Percentiles rank a stretch among this genome's conserved stretches.
These are phyloP conservation scores for Catalaphyllia jardinei DNA, from an alignment of 64 coral and sea anemone species.

Conservation along the genomic window DNA sequence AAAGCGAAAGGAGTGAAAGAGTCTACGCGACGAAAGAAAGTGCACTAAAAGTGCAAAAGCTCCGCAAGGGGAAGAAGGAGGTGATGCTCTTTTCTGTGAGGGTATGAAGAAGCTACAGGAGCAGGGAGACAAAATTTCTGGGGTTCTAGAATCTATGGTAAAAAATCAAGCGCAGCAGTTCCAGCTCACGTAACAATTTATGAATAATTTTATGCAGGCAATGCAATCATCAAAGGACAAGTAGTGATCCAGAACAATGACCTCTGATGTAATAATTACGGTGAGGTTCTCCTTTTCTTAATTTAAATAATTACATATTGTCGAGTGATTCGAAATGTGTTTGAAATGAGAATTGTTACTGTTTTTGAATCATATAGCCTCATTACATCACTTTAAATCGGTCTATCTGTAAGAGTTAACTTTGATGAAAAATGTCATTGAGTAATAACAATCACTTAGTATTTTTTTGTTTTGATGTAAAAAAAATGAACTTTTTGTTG, in stretches of 20 bases:
- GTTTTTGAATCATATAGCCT: too few relatives aligned
- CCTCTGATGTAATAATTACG: background rate
- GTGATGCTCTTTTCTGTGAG: conserved; percentile 16
- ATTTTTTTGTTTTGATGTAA: too few relatives aligned
- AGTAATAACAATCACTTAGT: too few relatives aligned
- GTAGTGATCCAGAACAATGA: background rate
- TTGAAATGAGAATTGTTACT: too few relatives aligned
- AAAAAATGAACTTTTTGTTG: too few relatives aligned
- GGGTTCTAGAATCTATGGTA: conserved; percentile 46
- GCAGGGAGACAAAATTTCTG: conserved; percentile 45
- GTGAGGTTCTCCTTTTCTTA: background rate
- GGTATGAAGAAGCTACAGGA: conserved; percentile 9
- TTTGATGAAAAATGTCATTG: too few relatives aligned
- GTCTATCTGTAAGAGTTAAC: too few relatives aligned
- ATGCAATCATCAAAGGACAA: conserved; percentile 42
- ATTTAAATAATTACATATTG: background rate
- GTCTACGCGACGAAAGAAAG: conserved; percentile 17
- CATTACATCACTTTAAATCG: too few relatives aligned
- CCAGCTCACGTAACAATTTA: conserved; percentile 52
- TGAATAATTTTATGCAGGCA: conserved; percentile 50
- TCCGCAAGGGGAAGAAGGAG: background rate
- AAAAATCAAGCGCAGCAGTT: conserved; percentile 54
- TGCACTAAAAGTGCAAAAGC: background rate
- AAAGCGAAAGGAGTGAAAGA: conserved; percentile 20
- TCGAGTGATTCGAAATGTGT: too few relatives aligned